Percentiles rank a stretch among this genome's conserved stretches.
Conservation (phyloP, 2,797 vertebrate species). For the Enteromius thamalakanensis region DNA sequence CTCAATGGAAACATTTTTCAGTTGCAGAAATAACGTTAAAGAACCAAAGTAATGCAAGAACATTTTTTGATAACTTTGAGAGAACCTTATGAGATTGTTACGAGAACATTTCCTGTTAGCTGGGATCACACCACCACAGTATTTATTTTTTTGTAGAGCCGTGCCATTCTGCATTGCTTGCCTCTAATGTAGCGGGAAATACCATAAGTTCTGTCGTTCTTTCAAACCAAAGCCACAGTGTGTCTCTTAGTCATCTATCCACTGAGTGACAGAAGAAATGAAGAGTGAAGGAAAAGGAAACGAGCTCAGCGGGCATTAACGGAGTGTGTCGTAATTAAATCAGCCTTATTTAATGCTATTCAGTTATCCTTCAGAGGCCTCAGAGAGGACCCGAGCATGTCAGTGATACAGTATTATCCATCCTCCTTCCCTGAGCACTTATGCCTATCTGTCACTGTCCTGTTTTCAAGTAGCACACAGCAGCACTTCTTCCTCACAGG, state of each 20-base stretch:
- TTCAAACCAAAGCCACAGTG: conserved; percentile 19
- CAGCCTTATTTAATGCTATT: conserved; percentile 44
- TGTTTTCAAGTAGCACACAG: conserved; percentile 19
- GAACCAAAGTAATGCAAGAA: no score
- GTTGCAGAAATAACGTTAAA: no score
- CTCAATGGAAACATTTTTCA: no score
- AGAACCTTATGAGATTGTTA: no score
- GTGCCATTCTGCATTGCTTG: background rate
- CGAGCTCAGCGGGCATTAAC: conserved; percentile 19
- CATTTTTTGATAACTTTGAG: no score
- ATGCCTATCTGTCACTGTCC: conserved; percentile 39
- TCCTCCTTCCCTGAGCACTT: conserved; percentile 24
- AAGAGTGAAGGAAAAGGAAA: conserved; percentile 35
- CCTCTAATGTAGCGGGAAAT: background rate
- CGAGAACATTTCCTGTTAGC: no score
- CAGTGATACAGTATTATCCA: conserved; percentile 21
- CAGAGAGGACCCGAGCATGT: conserved; percentile 17
- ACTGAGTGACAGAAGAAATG: conserved; percentile 48
- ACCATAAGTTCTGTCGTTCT: conserved; percentile 1
- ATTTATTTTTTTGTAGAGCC: background rate
- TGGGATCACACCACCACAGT: background rate
- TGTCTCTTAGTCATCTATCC: conserved; percentile 9
- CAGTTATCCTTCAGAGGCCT: conserved; percentile 45
- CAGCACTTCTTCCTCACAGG: conserved; percentile 30
- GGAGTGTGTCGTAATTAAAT: conserved; percentile 40